Evolutionary conservation across 64 coral and sea anemone species (phyloP), one percentile per base, ranked within the genome.

Genomic region (Stichodactyla mertensii): DNA sequence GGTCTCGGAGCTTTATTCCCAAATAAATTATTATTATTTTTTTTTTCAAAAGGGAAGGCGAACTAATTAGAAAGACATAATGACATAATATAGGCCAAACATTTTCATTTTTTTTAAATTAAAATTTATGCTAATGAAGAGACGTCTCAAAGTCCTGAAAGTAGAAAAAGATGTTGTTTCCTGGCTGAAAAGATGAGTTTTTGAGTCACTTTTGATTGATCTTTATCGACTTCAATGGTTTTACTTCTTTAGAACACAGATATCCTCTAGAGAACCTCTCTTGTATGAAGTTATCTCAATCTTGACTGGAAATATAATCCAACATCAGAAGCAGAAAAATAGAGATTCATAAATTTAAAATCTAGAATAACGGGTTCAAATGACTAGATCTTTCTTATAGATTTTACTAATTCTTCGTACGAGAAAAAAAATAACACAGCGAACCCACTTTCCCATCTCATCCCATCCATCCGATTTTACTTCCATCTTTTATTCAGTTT

Each of bases 21-120:
- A 81, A 55, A 81, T 5, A 31, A 28, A 74, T 74, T 74, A 69
- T 53, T 74, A 69, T 53, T 81, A 81, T 18, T 80, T 51, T 53
- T 53, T 19, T 81, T 53, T 53, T 4, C 6, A 55, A 18, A 19
- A 10, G 78, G 78, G 36, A 16, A 16, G 78, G 78, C 14, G n/a
- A 69, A 69, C 64, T 22, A 69, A 69, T 69, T 69, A 69, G 64
- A 7, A 20, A 2, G n/a, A 74, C 12, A 28, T 74, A 9, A 31
- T 26, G n/a, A 23, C 69, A 27, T 0, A 26, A 23, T 6, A 45
- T 45, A 45, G 36, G 36, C 36, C 15, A 4, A 66, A 66, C 22
- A 31, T 31, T 31, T 31, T 66, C 6, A 18, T n/a, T 20, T 27
- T 74, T 74, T 74, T 36, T 0, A 14, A 11, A 74, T 12, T 74